A percentile compares a stretch with the other conserved stretches of the same genome.
Conservation (phyloP, 2,888 invertebrate genomes). For the Pristionchus fissidentatus region DNA sequence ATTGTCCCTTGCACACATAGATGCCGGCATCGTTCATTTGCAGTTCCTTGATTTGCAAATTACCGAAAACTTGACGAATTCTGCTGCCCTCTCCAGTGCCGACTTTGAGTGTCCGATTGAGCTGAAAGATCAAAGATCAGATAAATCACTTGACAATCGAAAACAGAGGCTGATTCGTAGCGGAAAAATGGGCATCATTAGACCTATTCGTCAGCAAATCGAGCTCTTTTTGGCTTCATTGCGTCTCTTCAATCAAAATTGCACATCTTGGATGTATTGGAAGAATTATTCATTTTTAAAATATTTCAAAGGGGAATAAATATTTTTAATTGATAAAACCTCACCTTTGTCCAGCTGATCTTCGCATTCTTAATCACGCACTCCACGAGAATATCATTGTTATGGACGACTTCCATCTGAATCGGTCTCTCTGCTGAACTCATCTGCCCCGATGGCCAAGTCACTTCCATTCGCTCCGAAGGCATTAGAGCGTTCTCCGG, state of each 20-base stretch:
- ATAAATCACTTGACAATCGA: not conserved
- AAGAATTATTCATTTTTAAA: too few relatives aligned
- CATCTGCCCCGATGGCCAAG: not conserved
- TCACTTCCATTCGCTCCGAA: not conserved
- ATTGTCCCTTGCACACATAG: conserved; percentile 64
- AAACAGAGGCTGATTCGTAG: too few relatives aligned
- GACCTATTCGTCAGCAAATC: too few relatives aligned
- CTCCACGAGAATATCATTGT: conserved; percentile 68
- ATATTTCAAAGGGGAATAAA: not conserved
- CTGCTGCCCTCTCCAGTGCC: conserved; percentile 44
- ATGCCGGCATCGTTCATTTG: conserved; percentile 53
- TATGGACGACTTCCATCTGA: conserved; percentile 65
- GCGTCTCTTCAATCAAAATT: not conserved
- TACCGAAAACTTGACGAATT: conserved; percentile 70
- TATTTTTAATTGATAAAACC: not conserved
- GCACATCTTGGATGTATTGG: too few relatives aligned
- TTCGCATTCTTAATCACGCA: conserved; percentile 71
- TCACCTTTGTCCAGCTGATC: conserved; percentile 61
- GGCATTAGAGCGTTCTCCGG: conserved; percentile 15
- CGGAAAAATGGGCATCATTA: too few relatives aligned
- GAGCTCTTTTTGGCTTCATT: not conserved
- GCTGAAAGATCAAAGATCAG: not conserved
- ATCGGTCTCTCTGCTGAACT: conserved; percentile 58
- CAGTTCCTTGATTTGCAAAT: conserved; percentile 59
- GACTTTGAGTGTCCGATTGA: not conserved